These are phyloP conservation scores for Leucosticte australis DNA, from an alignment of 2,113 vertebrate genomes.

Conservation along the genomic window DNA sequence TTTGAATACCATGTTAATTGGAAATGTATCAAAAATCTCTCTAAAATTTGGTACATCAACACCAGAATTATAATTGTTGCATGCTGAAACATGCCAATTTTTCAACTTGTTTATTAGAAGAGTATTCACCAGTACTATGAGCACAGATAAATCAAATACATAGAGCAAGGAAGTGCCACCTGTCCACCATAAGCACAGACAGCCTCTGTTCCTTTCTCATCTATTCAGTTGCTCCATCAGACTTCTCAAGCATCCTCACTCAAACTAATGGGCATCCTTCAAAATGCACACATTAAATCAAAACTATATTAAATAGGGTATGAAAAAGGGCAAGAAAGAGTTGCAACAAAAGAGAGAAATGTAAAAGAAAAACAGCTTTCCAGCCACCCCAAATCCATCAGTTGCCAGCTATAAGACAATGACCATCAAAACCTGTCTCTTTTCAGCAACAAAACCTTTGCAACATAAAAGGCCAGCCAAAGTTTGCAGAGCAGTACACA, in stretches of 20 bases:
- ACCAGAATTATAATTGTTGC: neutral
- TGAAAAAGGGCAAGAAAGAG: neutral
- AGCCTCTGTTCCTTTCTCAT: neutral
- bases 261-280: neutral
- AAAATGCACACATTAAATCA: neutral
- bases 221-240: neutral
- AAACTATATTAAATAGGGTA: neutral
- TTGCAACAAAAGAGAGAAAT: neutral
- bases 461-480: neutral
- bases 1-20: neutral
- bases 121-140: neutral
- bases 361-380: neutral
- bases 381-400: neutral
- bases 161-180: neutral
- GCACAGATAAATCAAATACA: neutral
- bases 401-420: neutral
- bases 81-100: neutral
- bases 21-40: neutral
- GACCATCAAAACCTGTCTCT: neutral
- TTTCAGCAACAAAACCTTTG: neutral
- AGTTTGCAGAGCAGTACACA: neutral
- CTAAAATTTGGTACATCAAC: neutral
- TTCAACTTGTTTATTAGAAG: neutral
- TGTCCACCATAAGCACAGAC: neutral
- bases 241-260: neutral